These are phyloP conservation scores for Phrynocephalus vlangalii DNA, from an alignment of 2,797 vertebrate species.

Conservation along the genomic window DNA sequence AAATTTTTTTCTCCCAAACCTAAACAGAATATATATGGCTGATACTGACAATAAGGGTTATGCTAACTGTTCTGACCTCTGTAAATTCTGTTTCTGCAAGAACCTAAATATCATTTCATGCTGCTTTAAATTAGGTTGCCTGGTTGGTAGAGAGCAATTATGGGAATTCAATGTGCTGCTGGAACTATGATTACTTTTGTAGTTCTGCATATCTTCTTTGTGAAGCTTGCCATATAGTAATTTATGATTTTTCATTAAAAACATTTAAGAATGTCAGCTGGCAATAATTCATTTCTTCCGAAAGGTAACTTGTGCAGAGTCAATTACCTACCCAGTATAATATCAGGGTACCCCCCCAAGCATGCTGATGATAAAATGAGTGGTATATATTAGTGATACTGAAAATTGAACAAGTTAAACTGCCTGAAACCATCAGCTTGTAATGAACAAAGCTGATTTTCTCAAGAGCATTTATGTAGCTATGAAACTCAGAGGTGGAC, in stretches of 20 bases:
- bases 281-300: conserved; percentile 44
- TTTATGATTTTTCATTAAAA: conserved; percentile 68
- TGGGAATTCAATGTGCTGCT: conserved; percentile 44
- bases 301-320: conserved; percentile 44
- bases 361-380: not conserved
- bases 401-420: conserved; percentile 34
- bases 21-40: conserved; percentile 47
- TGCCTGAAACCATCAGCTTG: conserved; percentile 11
- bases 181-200: conserved; percentile 64
- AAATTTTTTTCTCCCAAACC: not conserved
- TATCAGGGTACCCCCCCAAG: not conserved
- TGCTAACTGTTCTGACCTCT: conserved; percentile 37
- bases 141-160: conserved; percentile 61
- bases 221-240: conserved; percentile 59
- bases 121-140: conserved; percentile 51
- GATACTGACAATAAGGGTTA: conserved; percentile 35
- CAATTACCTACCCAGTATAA: conserved; percentile 45
- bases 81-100: conserved; percentile 44
- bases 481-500: conserved; percentile 24
- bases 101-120: conserved; percentile 59
- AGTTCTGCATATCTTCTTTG: conserved; percentile 63
- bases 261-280: conserved; percentile 59
- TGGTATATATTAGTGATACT: conserved; percentile 22
- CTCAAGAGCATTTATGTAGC: not conserved
- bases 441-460: conserved; percentile 4